These are phyloP conservation scores for Mormyrops boulengeri DNA, from an alignment of 2,797 vertebrate species.

Conservation along the genomic window DNA sequence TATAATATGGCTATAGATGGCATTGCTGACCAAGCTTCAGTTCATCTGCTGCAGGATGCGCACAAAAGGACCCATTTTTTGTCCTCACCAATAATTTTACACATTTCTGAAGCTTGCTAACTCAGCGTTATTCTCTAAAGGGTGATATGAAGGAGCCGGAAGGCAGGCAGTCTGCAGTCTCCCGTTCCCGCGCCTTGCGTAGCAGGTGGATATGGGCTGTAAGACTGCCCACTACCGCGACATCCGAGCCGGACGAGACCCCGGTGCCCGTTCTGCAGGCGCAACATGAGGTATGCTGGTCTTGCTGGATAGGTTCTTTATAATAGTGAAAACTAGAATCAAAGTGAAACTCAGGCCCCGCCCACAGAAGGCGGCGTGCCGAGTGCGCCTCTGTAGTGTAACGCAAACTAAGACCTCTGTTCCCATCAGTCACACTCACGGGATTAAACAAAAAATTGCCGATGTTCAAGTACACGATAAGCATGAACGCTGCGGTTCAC, in stretches of 20 bases:
- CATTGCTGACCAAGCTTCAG: neutral
- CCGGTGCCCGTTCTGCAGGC: neutral
- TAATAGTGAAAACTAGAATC: neutral
- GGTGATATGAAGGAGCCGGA: neutral
- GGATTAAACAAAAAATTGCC: constrained; percentile 55
- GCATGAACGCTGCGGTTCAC: constrained; percentile 16
- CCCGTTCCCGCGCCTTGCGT: neutral
- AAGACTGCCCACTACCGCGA: neutral
- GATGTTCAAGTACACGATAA: constrained; percentile 49
- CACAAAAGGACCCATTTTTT: neutral
- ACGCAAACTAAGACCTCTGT: neutral
- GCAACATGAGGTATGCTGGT: neutral
- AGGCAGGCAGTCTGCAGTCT: neutral
- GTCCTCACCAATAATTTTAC: neutral
- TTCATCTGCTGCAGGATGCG: neutral
- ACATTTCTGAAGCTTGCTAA: neutral
- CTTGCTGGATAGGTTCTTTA: neutral
- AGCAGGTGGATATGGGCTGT: neutral
- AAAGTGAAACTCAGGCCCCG: neutral
- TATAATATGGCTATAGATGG: neutral
- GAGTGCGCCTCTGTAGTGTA: neutral
- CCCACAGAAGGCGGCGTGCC: neutral
- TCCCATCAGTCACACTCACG: constrained; percentile 32
- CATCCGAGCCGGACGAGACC: constrained; percentile 3
- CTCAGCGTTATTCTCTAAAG: neutral